These are phyloP conservation scores for Anoura caudifer DNA, from an alignment of 2,113 vertebrate genomes.

Conservation along the genomic window DNA sequence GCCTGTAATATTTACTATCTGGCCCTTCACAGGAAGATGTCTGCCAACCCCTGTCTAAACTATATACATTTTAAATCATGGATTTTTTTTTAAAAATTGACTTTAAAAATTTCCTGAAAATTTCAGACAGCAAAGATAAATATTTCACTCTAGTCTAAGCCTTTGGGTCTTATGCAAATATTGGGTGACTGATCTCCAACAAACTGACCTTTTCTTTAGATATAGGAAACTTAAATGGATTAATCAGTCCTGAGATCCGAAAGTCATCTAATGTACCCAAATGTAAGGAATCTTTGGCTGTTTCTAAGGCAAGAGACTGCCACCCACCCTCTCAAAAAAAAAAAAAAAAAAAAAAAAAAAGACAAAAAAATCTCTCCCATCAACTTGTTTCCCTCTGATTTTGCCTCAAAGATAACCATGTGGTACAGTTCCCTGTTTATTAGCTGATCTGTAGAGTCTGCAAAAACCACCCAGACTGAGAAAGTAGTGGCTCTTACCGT, in stretches of 20 bases:
- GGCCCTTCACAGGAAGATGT: background rate
- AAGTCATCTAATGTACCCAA: background rate
- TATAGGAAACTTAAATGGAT: background rate
- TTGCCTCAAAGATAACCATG: background rate
- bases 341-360: no score
- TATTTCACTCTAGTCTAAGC: background rate
- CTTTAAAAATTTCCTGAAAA: background rate
- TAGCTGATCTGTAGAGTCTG: background rate
- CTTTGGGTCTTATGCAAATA: background rate
- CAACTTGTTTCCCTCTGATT: background rate
- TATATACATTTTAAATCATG: background rate
- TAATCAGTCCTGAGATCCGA: background rate
- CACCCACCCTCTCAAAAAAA: no score
- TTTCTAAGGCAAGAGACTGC: background rate
- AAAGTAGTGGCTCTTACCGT: constrained; percentile 80
- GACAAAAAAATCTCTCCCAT: no score
- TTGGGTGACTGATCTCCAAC: background rate
- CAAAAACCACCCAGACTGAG: background rate
- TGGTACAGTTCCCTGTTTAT: background rate
- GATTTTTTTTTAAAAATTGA: background rate
- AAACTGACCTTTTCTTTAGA: constrained; percentile 3
- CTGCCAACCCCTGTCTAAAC: background rate
- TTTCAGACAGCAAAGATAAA: constrained; percentile 6
- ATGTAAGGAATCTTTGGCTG: background rate
- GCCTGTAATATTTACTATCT: background rate